A percentile compares a stretch with the other conserved stretches of the same genome.
Evolutionary conservation across 2,797 vertebrate genomes (phyloP).

Genomic region (Zenarchopterus dispar): DNA sequence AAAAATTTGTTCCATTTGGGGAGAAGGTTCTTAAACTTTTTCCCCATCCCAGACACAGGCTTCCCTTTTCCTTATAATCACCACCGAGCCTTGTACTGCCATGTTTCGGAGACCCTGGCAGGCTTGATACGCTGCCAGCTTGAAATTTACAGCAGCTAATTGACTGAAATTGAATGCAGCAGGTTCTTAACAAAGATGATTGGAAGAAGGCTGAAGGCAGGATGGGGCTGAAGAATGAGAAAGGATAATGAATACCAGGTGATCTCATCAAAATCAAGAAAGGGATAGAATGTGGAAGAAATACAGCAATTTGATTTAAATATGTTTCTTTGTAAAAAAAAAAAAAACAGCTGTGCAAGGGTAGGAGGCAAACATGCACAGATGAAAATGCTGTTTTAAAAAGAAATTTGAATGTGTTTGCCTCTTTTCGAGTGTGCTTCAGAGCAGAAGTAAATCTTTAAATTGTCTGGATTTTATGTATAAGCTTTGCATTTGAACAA

Average conservation of each 20-base stretch:
- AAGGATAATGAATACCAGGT: constrained; percentile 50
- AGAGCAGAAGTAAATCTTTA: constrained; percentile 25
- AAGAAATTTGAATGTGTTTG: constrained; percentile 38
- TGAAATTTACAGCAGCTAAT: constrained; percentile 79
- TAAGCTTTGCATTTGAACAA: constrained; percentile 56
- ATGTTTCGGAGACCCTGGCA: constrained; percentile 39
- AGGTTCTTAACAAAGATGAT: constrained; percentile 67
- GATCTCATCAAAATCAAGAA: constrained; percentile 64
- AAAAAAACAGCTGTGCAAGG: constrained; percentile 40
- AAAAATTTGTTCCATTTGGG: constrained; percentile 30
- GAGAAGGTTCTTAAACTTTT: constrained; percentile 46
- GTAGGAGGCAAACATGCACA: constrained; percentile 34
- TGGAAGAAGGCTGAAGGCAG: constrained; percentile 41
- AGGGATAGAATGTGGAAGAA: constrained; percentile 27
- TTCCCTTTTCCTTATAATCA: constrained; percentile 46
- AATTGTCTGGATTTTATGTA: constrained; percentile 49
- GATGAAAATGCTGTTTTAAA: constrained; percentile 50
- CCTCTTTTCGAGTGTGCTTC: constrained; percentile 17
- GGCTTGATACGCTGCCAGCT: constrained; percentile 60
- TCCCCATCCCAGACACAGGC: constrained; percentile 14
- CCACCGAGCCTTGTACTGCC: constrained; percentile 33
- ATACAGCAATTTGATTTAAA: constrained; percentile 47
- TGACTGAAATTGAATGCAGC: constrained; percentile 72
- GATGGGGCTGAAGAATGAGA: constrained; percentile 39
- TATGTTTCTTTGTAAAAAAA: constrained; percentile 31